Evolutionary conservation across 2,888 invertebrate genomes (phyloP), one percentile per base, ranked within the genome.

Genomic region (Drosophila vallismaia): DNA sequence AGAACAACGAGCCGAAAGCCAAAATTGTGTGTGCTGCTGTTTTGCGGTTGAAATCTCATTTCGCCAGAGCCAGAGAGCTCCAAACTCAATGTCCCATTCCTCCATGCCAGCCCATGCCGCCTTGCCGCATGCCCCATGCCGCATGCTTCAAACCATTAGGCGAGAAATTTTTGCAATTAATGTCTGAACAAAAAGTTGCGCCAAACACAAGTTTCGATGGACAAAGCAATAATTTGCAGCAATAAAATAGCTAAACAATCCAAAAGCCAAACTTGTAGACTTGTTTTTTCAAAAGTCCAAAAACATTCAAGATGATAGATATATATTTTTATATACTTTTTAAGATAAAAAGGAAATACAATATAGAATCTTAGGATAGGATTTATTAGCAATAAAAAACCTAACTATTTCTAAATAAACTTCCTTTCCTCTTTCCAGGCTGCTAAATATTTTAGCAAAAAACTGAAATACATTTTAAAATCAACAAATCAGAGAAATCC

Each of bases 11-110:
- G 45, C 42, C 50, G 58, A 86, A 86, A 82, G 71, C 82, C 85
- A 77, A 79, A 83, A 83, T 75, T 82, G 87, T 85, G 85, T 85
- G 85, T 78, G 79, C 71, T 75, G 63, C 76, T 85, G 82, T 85
- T 83, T 72, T 80, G 80, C 66, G 83, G 83, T 83, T 74, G 74
- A 87, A 85, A 83, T 82, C 86, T 85, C 88, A 87, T 83, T 83
- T 83, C 60, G 59, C 49, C 71, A 56, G 55, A 40, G 12, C 56
- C 50, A n/a, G n/a, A n/a, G n/a, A n/a, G n/a, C n/a, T n/a, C n/a
- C n/a, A n/a, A n/a, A n/a, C n/a, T n/a, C n/a, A n/a, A n/a, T n/a
- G n/a, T n/a, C n/a, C n/a, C n/a, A n/a, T n/a, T n/a, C n/a, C n/a
- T n/a, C n/a, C n/a, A n/a, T n/a, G n/a, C n/a, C n/a, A n/a, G n/a